These are phyloP conservation scores for Athetis lepigone DNA, from an alignment of 2,888 invertebrate species.

Conservation along the genomic window DNA sequence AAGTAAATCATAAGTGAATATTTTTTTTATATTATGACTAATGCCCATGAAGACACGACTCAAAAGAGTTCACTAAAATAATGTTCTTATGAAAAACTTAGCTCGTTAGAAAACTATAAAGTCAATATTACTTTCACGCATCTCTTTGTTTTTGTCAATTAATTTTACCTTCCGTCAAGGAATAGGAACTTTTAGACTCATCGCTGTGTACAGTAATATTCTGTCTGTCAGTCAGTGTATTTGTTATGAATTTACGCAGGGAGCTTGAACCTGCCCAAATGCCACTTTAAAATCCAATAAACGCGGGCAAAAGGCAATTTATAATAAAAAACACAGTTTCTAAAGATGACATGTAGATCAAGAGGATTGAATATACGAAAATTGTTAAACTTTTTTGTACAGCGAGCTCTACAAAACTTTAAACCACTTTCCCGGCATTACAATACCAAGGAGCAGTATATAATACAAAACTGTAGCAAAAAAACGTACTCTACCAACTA, in stretches of 20 bases:
- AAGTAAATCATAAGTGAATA: conserved; percentile 2
- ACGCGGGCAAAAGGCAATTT: not conserved
- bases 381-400: not conserved
- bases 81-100: not conserved
- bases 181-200: not conserved
- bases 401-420: not conserved
- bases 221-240: too few relatives aligned
- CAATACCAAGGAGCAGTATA: not conserved
- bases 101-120: not conserved
- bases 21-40: conserved; percentile 19
- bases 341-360: not conserved
- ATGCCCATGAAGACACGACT: conserved; percentile 11
- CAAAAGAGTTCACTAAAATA: conserved; percentile 11
- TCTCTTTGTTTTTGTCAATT: not conserved
- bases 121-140: not conserved
- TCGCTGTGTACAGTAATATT: too few relatives aligned
- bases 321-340: not conserved
- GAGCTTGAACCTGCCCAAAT: too few relatives aligned
- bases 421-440: not conserved
- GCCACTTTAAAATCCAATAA: too few relatives aligned
- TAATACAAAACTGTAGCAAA: conserved; percentile 38
- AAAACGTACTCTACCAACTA: conserved; percentile 38
- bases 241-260: too few relatives aligned
- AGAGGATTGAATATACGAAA: too few relatives aligned
- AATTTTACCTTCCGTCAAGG: too few relatives aligned